Evolutionary conservation across 2,888 invertebrate genomes (phyloP), one percentile per base, ranked within the genome.

Genomic region (Hypena proboscidalis): DNA sequence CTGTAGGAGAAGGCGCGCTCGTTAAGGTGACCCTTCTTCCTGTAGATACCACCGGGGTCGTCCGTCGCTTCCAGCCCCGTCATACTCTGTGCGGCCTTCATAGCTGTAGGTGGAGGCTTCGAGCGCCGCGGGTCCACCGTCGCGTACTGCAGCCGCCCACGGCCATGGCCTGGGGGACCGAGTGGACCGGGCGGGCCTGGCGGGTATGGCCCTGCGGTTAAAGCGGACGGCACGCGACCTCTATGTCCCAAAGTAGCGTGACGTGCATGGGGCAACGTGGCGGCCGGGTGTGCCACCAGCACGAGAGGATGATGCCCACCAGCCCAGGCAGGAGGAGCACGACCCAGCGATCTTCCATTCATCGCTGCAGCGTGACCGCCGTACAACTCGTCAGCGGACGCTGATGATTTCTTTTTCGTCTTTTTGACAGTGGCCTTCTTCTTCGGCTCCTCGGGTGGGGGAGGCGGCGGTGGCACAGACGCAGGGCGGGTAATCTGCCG

Each of bases 1-100:
- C 97, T 97, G 87, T 98, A 97, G 41, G 97, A 97, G 78, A 98
- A 98, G 13, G 98, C 98, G 35, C 97, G 92, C 81, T 98, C 98
- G 83, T 98, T 98, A 58, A 98, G 85, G 73, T 98, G 97, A 0
- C 97, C 97, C 72, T 97, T 97, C 75, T 97, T 95, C 67, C 96
- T 92, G 77, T 97, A 97, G 53, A 97, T 97, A 34, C 97, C 93
- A 0, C 93, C 92, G 0, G 92, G 89, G 37, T 93, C 93, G 40
- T 93, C 93, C 8, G 91, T 92, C 3, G 92, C 93, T 60, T 94
- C 94, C 36, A 95, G 77, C 37, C 94, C 94, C 56, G 93, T 94
- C 87, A 86, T 89, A 72, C 93, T 92, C 54, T 95, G 95, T 32
- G 95, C 94, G 4, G 95, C 94, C 67, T 95, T 83, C 73, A 95